Evolutionary conservation across 2,888 invertebrate species (phyloP), one percentile per base, ranked within the genome.

Genomic region (Diarsia brunnea): DNA sequence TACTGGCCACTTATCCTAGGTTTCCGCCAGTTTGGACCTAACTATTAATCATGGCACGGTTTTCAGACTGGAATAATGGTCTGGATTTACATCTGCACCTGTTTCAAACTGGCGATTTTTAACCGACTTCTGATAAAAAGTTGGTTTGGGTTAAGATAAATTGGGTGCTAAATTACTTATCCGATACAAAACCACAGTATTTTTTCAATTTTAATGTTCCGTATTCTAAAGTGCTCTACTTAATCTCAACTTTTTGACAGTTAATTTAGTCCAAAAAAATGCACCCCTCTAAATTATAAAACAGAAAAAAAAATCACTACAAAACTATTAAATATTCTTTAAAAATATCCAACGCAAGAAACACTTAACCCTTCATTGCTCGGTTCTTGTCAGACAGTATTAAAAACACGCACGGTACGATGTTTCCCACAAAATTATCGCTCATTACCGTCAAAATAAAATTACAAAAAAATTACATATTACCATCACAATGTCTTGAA

Each of bases 41-140:
- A 72, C 88, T 68, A 87, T 87, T 87, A 88, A 87, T 87, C 88
- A 88, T 80, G 63, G 66, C 73, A n/a, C 75, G 63, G 69, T 69
- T 73, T 72, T 65, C 70, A 69, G 78, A 67, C 76, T 68, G 16
- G n/a, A 43, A 69, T 67, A 82, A 87, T 88, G 69, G 78, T 78
- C 73, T 74, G 65, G 79, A 84, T 88, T 87, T 77, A 70, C 24
- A 74, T 67, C 78, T 70, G 75, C 87, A 87, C 78, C 88, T 87
- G 87, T 77, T 78, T 38, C 73, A 53, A 10, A 12, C 14, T 47
- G 58, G 53, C 70, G 53, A 75, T 81, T 86, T 87, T 88, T 79
- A 86, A 86, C 73, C 47, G 60, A 73, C 66, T 76, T 49, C 16
- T 38, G 0, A 58, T 69, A 64, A 72, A 75, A 60, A 71, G 14